phyloP scores from a whole-genome alignment of 2,888 invertebrate species.

The Ormyrus thymus region DNA sequence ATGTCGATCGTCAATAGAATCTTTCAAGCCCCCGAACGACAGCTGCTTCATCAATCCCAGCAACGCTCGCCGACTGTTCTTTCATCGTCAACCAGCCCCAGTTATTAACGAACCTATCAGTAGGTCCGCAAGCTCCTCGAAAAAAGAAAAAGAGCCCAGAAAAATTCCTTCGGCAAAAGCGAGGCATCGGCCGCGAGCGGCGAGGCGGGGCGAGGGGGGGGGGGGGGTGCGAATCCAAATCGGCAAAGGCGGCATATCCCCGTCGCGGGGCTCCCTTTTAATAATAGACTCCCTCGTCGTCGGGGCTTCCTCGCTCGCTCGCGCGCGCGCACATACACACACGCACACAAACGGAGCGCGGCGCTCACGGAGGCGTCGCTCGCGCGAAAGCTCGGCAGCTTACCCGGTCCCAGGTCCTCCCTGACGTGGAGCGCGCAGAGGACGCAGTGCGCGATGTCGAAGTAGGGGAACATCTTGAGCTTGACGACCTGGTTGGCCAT shows the following conservation, averaged over 20 bases:
- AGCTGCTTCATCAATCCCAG: too few relatives aligned
- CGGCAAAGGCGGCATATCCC: slow-evolving; percentile 57
- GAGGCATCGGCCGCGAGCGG: too few relatives aligned
- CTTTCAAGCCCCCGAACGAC: too few relatives aligned
- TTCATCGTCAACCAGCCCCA: too few relatives aligned
- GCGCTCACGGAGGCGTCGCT: not conserved
- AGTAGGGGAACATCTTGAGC: slow-evolving; percentile 99
- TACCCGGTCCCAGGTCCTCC: slow-evolving; percentile 95
- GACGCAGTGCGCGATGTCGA: slow-evolving; percentile 97
- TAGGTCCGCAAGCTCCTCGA: too few relatives aligned
- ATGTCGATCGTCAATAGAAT: too few relatives aligned
- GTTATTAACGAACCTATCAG: too few relatives aligned
- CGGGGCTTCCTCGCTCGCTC: slow-evolving; percentile 10
- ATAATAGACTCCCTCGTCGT: slow-evolving; percentile 67
- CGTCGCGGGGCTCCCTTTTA: slow-evolving; percentile 64
- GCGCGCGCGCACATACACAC: not conserved
- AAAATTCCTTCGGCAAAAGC: too few relatives aligned
- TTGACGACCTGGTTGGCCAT: slow-evolving; percentile 99
- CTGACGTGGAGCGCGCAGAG: slow-evolving; percentile 95
- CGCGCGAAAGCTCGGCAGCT: slow-evolving; percentile 68
- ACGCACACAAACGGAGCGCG: not conserved
- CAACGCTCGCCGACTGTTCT: too few relatives aligned
- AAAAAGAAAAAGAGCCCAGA: slow-evolving; percentile 5
- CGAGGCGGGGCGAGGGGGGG: too few relatives aligned
- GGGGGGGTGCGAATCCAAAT: slow-evolving; percentile 34